phyloP scores from a whole-genome alignment of 2,797 vertebrate species.

The Schizothorax lantsangensis region DNA sequence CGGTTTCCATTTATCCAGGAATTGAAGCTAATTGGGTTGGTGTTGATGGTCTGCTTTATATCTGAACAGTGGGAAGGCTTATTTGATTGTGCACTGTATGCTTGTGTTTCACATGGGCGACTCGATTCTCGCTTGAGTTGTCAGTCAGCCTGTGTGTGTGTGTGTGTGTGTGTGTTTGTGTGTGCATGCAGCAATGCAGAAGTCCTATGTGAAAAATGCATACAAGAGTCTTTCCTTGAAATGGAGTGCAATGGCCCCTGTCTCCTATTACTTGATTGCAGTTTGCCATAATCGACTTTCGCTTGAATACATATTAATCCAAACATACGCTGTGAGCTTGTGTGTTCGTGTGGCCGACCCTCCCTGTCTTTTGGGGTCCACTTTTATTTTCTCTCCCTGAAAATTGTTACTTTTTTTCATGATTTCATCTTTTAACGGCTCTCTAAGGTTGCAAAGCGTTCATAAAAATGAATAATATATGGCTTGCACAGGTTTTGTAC shows the following conservation, averaged over 20 bases:
- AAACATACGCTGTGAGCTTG: slow-evolving; percentile 23
- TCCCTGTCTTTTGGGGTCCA: slow-evolving; percentile 22
- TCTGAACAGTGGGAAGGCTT: slow-evolving; percentile 20
- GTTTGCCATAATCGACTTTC: slow-evolving; percentile 19
- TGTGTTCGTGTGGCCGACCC: neutral
- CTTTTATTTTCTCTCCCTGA: neutral
- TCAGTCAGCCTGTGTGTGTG: neutral
- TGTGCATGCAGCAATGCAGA: neutral
- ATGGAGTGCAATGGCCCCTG: neutral
- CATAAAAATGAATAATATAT: neutral
- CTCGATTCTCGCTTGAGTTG: neutral
- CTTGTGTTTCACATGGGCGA: slow-evolving; percentile 5
- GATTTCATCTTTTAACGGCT: neutral
- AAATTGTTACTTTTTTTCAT: neutral
- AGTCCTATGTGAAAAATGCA: slow-evolving; percentile 11
- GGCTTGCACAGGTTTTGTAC: slow-evolving; percentile 20
- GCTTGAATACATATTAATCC: slow-evolving; percentile 11
- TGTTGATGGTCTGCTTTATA: slow-evolving; percentile 23
- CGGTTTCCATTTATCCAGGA: neutral
- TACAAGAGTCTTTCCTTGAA: slow-evolving; percentile 1
- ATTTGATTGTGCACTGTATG: slow-evolving; percentile 25
- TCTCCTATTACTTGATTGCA: slow-evolving; percentile 37
- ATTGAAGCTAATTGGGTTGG: neutral
- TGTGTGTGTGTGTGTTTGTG: neutral
- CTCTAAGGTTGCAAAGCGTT: slow-evolving; percentile 25